Conservation (phyloP, 2,888 invertebrate species). For the Stegophylla sp. region DNA sequence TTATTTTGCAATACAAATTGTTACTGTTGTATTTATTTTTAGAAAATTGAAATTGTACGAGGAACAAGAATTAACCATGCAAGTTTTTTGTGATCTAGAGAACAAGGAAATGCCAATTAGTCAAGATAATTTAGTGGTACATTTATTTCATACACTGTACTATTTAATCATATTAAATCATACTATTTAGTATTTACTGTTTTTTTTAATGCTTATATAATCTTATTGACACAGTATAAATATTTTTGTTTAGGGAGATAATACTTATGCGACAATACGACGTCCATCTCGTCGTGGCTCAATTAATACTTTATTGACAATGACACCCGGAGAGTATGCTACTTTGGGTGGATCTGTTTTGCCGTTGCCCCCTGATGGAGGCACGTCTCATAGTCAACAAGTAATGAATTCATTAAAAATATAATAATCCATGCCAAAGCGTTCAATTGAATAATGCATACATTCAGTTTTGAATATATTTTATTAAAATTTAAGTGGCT, state of each 20-base stretch:
- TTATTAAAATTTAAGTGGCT: too few species aligned
- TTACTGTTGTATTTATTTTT: slow-evolving; percentile 60
- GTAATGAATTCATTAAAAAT: slow-evolving; percentile 58
- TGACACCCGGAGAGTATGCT: slow-evolving; percentile 71
- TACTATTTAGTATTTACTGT: too few species aligned
- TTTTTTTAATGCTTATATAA: slow-evolving; percentile 5
- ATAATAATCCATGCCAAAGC: too few species aligned
- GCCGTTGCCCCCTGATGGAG: slow-evolving; percentile 62
- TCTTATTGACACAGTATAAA: background rate
- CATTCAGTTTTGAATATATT: too few species aligned
- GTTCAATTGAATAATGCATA: too few species aligned
- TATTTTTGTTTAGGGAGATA: slow-evolving; percentile 69
- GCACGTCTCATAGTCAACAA: slow-evolving; percentile 63
- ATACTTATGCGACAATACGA: slow-evolving; percentile 82
- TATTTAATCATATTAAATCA: too few species aligned
- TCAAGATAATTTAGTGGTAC: slow-evolving; percentile 62
- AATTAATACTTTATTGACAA: slow-evolving; percentile 66
- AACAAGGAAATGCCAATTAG: slow-evolving; percentile 50
- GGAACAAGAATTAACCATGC: slow-evolving; percentile 92
- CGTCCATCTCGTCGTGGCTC: slow-evolving; percentile 70
- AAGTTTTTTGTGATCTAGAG: slow-evolving; percentile 83
- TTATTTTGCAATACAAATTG: background rate
- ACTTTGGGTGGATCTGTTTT: slow-evolving; percentile 69
- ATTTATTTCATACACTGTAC: slow-evolving; percentile 28
- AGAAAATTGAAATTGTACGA: slow-evolving; percentile 87